These are phyloP conservation scores for Bhutanitis thaidina DNA, from an alignment of 2,888 invertebrate species.

Conservation along the genomic window DNA sequence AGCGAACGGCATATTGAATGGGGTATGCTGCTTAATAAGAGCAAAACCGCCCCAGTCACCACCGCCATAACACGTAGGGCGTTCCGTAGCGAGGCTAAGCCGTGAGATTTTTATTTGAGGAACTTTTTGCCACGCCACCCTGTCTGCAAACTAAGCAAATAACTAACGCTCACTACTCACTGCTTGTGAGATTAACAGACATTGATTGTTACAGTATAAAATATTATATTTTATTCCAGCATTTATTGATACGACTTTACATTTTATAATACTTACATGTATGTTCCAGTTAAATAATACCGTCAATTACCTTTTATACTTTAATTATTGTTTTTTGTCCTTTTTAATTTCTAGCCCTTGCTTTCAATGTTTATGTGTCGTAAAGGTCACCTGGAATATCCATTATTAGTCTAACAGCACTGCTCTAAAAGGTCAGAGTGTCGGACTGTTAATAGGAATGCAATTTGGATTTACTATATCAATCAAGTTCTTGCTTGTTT, in stretches of 20 bases:
- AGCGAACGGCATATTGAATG: constrained; percentile 28
- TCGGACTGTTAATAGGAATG: too few species aligned
- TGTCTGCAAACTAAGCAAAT: constrained; percentile 76
- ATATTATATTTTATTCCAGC: not conserved
- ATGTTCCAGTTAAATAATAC: too few species aligned
- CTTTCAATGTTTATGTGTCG: too few species aligned
- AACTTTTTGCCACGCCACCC: constrained; percentile 70
- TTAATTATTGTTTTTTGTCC: too few species aligned
- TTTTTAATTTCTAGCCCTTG: too few species aligned
- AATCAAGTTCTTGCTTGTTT: not conserved
- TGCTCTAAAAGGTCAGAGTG: too few species aligned
- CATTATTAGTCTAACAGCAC: too few species aligned
- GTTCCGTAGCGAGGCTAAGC: constrained; percentile 45
- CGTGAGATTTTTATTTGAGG: constrained; percentile 70
- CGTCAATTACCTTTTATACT: too few species aligned
- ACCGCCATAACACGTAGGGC: constrained; percentile 59
- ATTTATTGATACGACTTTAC: too few species aligned
- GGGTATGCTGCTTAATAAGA: constrained; percentile 27
- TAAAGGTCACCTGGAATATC: too few species aligned
- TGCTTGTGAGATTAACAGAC: constrained; percentile 4
- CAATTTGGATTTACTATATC: too few species aligned
- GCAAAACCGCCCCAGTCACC: constrained; percentile 53
- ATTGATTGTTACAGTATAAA: not conserved
- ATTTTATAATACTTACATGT: too few species aligned
- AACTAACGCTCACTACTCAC: constrained; percentile 46